Base-by-base conservation (phyloP, 2,113 vertebrate genomes). In the Scomber japonicus region DNA sequence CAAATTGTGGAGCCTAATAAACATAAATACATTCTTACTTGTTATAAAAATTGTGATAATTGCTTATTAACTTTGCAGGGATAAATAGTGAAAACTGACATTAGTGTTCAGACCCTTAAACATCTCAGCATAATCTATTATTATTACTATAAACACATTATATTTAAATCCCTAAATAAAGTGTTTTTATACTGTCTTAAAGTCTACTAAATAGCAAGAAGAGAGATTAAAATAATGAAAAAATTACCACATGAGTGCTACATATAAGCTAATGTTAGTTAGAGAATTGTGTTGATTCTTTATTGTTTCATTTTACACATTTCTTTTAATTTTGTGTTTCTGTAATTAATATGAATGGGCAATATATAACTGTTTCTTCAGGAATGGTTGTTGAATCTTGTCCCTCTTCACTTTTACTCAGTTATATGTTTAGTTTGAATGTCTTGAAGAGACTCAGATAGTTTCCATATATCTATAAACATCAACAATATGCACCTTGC, bases 131-230 rank as follows among this genome's bases (percentile, higher is more conserved):
- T 35, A 7, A 35, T 35, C 31, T 8, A 35, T 21, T 21, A 35
- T 35, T 35, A 35, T 35, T 35, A 35, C 31, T 35, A 49, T 59
- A 17, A 67, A 75, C 57, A 63, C 57, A 54, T 62, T 61, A 62
- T 44, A 73, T 80, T 82, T 63, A 67, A 70, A 65, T 45, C 49
- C 15, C n/a, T 61, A 49, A 56, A 59, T 59, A 66, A 74, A 75
- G 0, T 31, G 2, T 40, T 12, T n/a, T 2, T 0, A 35, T 6
- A 67, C 60, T 61, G 63, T 76, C 54, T 59, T 31, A 73, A 45
- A 76, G 64, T 62, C 19, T 80, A 55, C 56, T 55, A 59, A 55
- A 21, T 46, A 40, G 35, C 35, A 40, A 31, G 24, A 45, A 46
- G 24, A 27, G 24, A 27, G 24, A 27, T 27, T 27, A 27, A 27